A percentile compares a stretch with the other conserved stretches of the same genome.
These are phyloP conservation scores for Pseudomyrmex dendroicus DNA, from an alignment of 1,140 invertebrate genomes.

Conservation along the genomic window DNA sequence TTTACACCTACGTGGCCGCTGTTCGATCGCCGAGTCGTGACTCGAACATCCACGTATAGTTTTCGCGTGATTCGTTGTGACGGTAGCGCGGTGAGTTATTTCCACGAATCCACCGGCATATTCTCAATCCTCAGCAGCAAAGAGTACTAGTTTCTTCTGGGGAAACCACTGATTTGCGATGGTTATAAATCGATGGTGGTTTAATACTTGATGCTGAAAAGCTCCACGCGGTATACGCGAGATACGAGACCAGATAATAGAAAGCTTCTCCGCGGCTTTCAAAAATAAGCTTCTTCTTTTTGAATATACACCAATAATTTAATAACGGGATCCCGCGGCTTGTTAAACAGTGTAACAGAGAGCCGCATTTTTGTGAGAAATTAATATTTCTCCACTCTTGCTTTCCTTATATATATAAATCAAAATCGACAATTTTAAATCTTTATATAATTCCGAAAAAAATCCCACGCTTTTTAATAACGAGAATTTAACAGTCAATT, in stretches of 20 bases:
- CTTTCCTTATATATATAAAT: no score
- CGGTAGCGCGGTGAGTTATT: slow-evolving; percentile 65
- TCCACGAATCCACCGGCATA: slow-evolving; percentile 73
- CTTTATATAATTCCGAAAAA: background rate
- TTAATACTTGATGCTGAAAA: slow-evolving; percentile 70
- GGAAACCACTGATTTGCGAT: slow-evolving; percentile 72
- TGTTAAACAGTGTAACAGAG: slow-evolving; percentile 62
- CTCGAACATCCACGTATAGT: slow-evolving; percentile 46
- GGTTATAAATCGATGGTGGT: slow-evolving; percentile 70
- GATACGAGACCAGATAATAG: slow-evolving; percentile 67
- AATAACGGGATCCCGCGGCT: slow-evolving; percentile 61
- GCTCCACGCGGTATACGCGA: slow-evolving; percentile 50
- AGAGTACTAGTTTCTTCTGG: slow-evolving; percentile 71
- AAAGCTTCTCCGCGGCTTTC: slow-evolving; percentile 64
- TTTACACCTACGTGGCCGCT: slow-evolving; percentile 45
- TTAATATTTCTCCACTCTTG: slow-evolving; percentile 51
- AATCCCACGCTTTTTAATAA: background rate
- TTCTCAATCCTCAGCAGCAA: slow-evolving; percentile 65
- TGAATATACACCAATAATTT: slow-evolving; percentile 52
- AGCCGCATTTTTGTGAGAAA: background rate
- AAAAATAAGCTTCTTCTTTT: slow-evolving; percentile 62
- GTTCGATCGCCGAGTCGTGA: slow-evolving; percentile 39
- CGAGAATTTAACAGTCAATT: background rate
- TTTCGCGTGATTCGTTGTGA: slow-evolving; percentile 66
- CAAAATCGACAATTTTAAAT: background rate